Base-by-base conservation (phyloP, 1,140 invertebrate genomes). In the Drosophila albomicans region DNA sequence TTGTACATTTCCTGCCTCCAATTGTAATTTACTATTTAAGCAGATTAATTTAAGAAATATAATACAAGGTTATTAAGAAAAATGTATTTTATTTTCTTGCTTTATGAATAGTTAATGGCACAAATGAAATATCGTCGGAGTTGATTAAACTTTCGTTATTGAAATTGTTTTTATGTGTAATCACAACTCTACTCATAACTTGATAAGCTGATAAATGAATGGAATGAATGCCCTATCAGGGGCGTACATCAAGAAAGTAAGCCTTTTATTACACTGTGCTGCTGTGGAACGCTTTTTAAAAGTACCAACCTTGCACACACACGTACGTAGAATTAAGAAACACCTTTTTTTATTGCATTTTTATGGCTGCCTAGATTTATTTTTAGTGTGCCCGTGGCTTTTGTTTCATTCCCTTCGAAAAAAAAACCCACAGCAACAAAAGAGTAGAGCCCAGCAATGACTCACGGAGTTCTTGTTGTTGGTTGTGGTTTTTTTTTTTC, bases 361-460 rank as follows among this genome's bases (percentile, higher is more conserved):
- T 88, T 88, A 89, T 89, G 84, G 77, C 61, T 78, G 80, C 80
- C 65, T 84, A 82, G 78, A 78, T 81, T 75, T 88, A 78, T 84
- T 81, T 80, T 81, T 81, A 78, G 70, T 80, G 64, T 67, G 38
- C 56, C 54, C 57, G 46, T 51, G 78, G 73, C 81, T 84, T 80
- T 88, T 88, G 80, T 88, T 88, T 88, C 80, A 78, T 66, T 73
- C 35, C 30, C 35, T 25, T 54, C 20, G 20, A 25, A 25, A 48
- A n/a, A 25, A 30, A n/a, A 32, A 5, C 28, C 32, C 41, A 80
- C 49, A 32, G 51, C 28, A 70, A 88, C 77, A 78, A 84, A 78
- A 75, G 74, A 76, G 20, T 25, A 25, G 45, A 52, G 16, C n/a
- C 32, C 25, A 7, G n/a, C 65, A 54, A 48, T 66, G 48, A 69